Conservation (phyloP, 2,888 invertebrate species). For the Mesorhabditis sp. region DNA sequence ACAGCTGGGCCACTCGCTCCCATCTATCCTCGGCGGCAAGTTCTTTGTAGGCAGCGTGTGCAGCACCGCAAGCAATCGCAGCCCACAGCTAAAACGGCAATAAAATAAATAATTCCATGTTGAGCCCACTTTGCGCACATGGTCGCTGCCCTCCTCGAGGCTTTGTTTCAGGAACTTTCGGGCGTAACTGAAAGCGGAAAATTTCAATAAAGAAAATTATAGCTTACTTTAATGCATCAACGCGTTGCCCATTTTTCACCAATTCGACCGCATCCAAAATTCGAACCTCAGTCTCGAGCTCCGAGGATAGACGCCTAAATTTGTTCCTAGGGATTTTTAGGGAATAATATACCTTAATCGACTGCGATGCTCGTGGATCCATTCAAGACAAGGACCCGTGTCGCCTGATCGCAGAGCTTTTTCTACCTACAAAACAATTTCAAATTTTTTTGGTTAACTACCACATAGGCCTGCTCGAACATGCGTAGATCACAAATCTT, state of each 20-base stretch:
- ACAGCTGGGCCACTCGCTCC: conserved; percentile 80
- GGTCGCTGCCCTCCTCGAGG: background rate
- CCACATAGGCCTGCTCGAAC: background rate
- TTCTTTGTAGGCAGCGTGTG: conserved; percentile 59
- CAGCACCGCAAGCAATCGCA: conserved; percentile 18
- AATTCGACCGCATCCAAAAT: conserved; percentile 74
- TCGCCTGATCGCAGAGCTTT: conserved; percentile 32
- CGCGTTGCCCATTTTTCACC: conserved; percentile 73
- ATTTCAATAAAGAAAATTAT: background rate
- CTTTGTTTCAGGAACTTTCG: background rate
- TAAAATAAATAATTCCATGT: conserved; percentile 7
- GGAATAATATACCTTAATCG: background rate
- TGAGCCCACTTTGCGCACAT: background rate
- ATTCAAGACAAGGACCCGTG: conserved; percentile 46
- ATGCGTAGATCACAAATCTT: conserved; percentile 5
- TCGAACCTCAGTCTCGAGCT: background rate
- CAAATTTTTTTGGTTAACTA: background rate
- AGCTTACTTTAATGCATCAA: conserved; percentile 80
- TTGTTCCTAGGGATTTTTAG: background rate
- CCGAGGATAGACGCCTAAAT: background rate
- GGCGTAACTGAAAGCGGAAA: background rate
- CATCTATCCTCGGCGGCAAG: conserved; percentile 72
- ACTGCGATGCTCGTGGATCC: conserved; percentile 61
- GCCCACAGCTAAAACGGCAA: conserved; percentile 36
- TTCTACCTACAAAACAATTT: conserved; percentile 18